Percentiles rank a stretch among this genome's conserved stretches.
Conservation (phyloP, 1,140 invertebrate species). For the Drosophila watanabei region DNA sequence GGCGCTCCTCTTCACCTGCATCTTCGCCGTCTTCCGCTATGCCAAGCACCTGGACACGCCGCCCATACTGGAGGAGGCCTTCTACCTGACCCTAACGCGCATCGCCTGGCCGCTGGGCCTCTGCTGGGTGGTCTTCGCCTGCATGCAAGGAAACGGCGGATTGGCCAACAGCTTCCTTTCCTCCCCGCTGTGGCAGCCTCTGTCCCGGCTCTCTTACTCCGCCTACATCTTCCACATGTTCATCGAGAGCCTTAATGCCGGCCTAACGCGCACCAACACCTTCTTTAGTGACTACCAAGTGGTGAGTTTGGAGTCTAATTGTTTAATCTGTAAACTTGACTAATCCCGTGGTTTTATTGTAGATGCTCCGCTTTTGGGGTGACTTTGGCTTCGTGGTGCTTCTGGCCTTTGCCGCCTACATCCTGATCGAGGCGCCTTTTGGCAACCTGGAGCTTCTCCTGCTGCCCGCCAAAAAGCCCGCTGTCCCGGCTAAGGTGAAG, state of each 20-base stretch:
- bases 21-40: slow-evolving; percentile 65
- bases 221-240: slow-evolving; percentile 86
- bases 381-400: slow-evolving; percentile 67
- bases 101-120: slow-evolving; percentile 88
- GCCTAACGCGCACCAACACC: slow-evolving; percentile 46
- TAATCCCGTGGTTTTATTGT: not conserved
- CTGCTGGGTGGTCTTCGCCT: slow-evolving; percentile 90
- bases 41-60: slow-evolving; percentile 20
- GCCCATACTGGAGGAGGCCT: slow-evolving; percentile 85
- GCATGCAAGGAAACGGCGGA: slow-evolving; percentile 89
- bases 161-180: slow-evolving; percentile 86
- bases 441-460: slow-evolving; percentile 43
- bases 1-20: slow-evolving; percentile 53
- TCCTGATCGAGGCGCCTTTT: slow-evolving; percentile 66
- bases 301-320: slow-evolving; percentile 37
- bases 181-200: slow-evolving; percentile 86
- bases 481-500: not conserved
- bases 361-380: slow-evolving; percentile 68
- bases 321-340: not conserved
- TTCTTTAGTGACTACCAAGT: slow-evolving; percentile 73
- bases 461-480: slow-evolving; percentile 26
- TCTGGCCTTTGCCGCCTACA: slow-evolving; percentile 44
- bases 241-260: slow-evolving; percentile 49
- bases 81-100: slow-evolving; percentile 88
- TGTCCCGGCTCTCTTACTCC: slow-evolving; percentile 86